Base-by-base conservation (phyloP, 2,888 invertebrate species). In the Lordiphosa andalusiaca region DNA sequence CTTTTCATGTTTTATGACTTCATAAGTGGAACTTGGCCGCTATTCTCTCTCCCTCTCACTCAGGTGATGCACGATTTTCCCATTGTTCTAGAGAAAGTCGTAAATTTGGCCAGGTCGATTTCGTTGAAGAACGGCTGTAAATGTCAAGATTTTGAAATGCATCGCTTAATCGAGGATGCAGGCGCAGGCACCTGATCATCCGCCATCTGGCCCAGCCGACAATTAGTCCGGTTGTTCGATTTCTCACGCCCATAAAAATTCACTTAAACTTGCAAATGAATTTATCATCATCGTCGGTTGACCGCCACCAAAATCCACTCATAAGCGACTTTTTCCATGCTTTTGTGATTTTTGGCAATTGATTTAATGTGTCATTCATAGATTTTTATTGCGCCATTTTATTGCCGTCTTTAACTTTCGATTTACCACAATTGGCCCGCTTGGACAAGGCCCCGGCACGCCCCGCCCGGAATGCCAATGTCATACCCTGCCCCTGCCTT, bases 301-400 rank as follows among this genome's bases (percentile, higher is more conserved):
- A 37, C 21, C 40, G 49, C 66, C 73, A 61, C 65, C 60, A 69
- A 40, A 73, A 69, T 78, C 67, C 64, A 73, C 73, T 73, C 69
- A 73, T 70, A 63, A 69, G 61, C 63, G 59, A 57, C 57, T 61
- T 70, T 70, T 72, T 59, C 59, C 61, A 60, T 59, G 75, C 74
- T 80, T 82, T 85, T 83, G 76, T 85, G 87, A 86, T 87, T 88
- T 89, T 88, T 84, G 89, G 82, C 89, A 87, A 89, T 89, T 89
- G 89, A 89, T 88, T 89, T 89, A 89, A 89, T 88, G 89, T 89
- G 89, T 88, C 89, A 89, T 89, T 89, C 88, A 88, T 87, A 88
- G 87, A 87, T 88, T 89, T 89, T 89, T 89, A 89, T 89, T 87
- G 87, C 86, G 81, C 69, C 84, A 77, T 89, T 89, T 89, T 89